Conservation (phyloP, 2,888 invertebrate species). For the Eilema depressum region DNA sequence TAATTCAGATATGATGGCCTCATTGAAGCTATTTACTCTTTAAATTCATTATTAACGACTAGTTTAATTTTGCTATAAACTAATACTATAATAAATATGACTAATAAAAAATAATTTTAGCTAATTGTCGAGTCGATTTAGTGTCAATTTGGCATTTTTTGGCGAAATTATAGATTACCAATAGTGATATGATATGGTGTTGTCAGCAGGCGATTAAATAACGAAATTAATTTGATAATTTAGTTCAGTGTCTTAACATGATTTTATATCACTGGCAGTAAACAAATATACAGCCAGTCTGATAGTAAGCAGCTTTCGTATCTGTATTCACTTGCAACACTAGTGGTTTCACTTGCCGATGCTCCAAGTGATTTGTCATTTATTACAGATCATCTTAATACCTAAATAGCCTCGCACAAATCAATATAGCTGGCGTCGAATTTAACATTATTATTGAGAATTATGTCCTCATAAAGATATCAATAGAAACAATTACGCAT, state of each 20-base stretch:
- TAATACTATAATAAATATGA: conserved; percentile 67
- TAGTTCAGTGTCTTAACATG: background rate
- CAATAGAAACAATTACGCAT: conserved; percentile 62
- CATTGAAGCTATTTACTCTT: conserved; percentile 59
- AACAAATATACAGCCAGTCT: background rate
- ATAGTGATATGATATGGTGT: conserved; percentile 31
- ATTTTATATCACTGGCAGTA: background rate
- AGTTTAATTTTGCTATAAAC: conserved; percentile 62
- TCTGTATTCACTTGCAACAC: background rate
- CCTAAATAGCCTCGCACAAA: conserved; percentile 26
- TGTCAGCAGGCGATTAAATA: background rate
- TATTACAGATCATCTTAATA: background rate
- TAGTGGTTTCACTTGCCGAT: background rate
- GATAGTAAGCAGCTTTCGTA: background rate
- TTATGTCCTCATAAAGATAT: conserved; percentile 67
- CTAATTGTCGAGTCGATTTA: conserved; percentile 67
- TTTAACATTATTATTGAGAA: conserved; percentile 64
- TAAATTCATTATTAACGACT: conserved; percentile 64
- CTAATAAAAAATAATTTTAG: conserved; percentile 64
- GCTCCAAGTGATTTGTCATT: too few relatives aligned
- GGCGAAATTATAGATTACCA: conserved; percentile 75
- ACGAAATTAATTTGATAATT: background rate
- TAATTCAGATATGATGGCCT: conserved; percentile 67
- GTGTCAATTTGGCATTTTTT: conserved; percentile 82
- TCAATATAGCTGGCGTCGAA: conserved; percentile 24